Base-by-base conservation (phyloP, 2,113 vertebrate genomes). In the Neogobius melanostomus region DNA sequence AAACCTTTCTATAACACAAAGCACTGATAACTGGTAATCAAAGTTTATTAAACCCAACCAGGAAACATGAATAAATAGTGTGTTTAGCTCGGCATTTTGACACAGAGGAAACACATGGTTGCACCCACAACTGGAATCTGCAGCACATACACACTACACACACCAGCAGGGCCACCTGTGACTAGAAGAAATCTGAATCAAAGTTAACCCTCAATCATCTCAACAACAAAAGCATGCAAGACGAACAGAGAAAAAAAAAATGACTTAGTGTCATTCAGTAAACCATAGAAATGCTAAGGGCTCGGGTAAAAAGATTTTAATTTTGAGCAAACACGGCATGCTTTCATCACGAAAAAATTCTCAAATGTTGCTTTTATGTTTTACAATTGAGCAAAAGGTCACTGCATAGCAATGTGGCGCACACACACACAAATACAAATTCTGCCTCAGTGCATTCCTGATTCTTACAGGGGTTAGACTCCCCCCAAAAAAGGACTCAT, bases 391-490 rank as follows among this genome's bases (percentile, higher is more conserved):
- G 83, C 74, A 81, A 82, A 88, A 88, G 82, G 78, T 80, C 77
- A 67, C 68, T 82, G 77, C 28, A 85, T 69, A 84, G 81, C 71
- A 70, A 68, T 69, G 69, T 72, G 73, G 77, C 69, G 82, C 82
- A 79, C 81, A 79, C 86, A 83, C 86, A 83, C 67, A 11, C 75
- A 84, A 85, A 85, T 76, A 86, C 78, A 82, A 79, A 76, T 82
- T 82, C 74, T 64, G 70, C 64, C 68, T 82, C 78, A 81, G 42
- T 59, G 12, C 76, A 87, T 88, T 89, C 83, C 86, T 86, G 82
- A 84, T 88, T 82, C 75, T 81, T 67, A 59, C 82, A 85, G 75
- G 83, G 76, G 80, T 80, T 74, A 86, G 74, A 85, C 78, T 82
- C 71, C 77, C 71, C 77, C 84, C 84, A 83, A 85, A 82, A 82